Base-by-base conservation (phyloP, 2,113 vertebrate species). In the Trachemys scripta region DNA sequence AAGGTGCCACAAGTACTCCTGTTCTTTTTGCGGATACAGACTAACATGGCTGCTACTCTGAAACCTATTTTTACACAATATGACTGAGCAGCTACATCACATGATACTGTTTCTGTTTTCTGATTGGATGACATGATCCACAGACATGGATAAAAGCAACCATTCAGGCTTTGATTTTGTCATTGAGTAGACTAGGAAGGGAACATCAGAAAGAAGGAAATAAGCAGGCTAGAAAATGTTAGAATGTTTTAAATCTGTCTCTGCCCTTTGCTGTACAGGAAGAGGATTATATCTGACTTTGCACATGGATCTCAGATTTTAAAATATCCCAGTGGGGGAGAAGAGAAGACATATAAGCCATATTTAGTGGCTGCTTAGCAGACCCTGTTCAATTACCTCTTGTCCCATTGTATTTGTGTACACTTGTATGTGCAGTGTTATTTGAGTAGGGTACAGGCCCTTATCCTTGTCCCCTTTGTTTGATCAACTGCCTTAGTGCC, bases 381-480 rank as follows among this genome's bases (percentile, higher is more conserved):
- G 94, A 92, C 50, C n/a, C 5, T 90, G 95, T 91, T 96, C 95
- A 87, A 25, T 42, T 42, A 7, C 42, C 42, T 76, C 72, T 76
- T 76, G 22, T 76, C 72, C 42, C 10, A 88, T 97, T 97, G 94
- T 96, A 87, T 96, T 96, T 93, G 95, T 97, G 95, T 92, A 85
- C 96, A 97, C 51, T 96, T 96, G 95, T 96, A 24, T 97, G 95
- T 89, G 93, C 90, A 0, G 50, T 35, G 90, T 24, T 97, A 95
- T 97, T 97, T 97, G 96, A 91, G 83, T 97, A 97, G 92, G 95
- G 96, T 92, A 96, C 94, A 97, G 96, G 95, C 92, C 96, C 96
- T 96, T 96, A 96, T 96, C 96, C 94, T 95, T 97, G 94, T 95
- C 94, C 95, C 95, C 96, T 96, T 97, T 97, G 93, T 97, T 97